Conservation (phyloP, 2,113 vertebrate species). For the Hyla sarda region DNA sequence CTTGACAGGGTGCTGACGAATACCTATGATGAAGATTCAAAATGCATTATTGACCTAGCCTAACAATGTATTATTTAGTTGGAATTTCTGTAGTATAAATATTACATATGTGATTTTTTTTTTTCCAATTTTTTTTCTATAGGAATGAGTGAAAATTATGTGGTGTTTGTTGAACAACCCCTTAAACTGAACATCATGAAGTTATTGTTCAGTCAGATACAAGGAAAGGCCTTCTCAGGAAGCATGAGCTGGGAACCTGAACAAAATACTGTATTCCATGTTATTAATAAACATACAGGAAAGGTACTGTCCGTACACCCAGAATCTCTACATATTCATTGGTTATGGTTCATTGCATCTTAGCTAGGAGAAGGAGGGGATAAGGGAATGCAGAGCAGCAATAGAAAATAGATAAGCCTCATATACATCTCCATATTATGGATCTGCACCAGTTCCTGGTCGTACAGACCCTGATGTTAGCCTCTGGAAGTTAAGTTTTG, state of each 20-base stretch:
- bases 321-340: background rate
- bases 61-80: too few relatives aligned
- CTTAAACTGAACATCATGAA: slow-evolving; percentile 86
- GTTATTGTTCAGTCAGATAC: slow-evolving; percentile 80
- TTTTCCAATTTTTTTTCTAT: slow-evolving; percentile 40
- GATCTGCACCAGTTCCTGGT: too few relatives aligned
- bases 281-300: slow-evolving; percentile 87
- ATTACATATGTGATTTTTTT: background rate
- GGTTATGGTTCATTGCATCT: too few relatives aligned
- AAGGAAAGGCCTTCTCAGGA: slow-evolving; percentile 75
- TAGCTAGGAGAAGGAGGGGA: too few relatives aligned
- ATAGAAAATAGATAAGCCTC: too few relatives aligned
- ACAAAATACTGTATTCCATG: slow-evolving; percentile 83
- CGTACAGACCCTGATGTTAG: too few relatives aligned
- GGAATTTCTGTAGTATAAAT: background rate
- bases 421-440: too few relatives aligned
- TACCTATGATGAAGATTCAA: too few relatives aligned
- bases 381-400: too few relatives aligned
- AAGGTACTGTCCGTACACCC: slow-evolving; percentile 70
- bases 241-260: slow-evolving; percentile 90
- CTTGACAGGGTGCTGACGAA: too few relatives aligned
- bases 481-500: too few relatives aligned
- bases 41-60: too few relatives aligned
- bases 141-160: slow-evolving; percentile 94
- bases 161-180: slow-evolving; percentile 92